Percentiles rank a stretch among this genome's conserved stretches.
phyloP scores from a whole-genome alignment of 2,113 vertebrate species.

The Lanius collurio region DNA sequence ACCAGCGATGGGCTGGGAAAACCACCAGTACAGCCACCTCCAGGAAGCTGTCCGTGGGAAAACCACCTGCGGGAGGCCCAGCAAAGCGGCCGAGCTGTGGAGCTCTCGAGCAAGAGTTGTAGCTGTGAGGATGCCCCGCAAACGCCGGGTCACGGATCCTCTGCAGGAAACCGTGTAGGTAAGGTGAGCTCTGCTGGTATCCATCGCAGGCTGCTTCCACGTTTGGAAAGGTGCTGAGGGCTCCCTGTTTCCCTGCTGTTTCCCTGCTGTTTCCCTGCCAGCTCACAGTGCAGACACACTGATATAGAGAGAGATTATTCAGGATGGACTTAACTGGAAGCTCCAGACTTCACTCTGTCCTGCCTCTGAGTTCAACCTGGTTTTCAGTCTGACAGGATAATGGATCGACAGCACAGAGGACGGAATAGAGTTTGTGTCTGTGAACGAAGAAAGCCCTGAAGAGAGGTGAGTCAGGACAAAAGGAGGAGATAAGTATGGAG shows the following conservation, averaged over 20 bases:
- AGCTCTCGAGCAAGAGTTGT: not conserved
- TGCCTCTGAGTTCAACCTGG: not conserved
- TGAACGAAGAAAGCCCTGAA: not conserved
- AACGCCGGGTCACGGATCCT: fast-evolving
- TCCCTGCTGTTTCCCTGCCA: not conserved
- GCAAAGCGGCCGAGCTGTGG: not conserved
- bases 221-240: not conserved
- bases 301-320: not conserved
- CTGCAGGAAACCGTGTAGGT: fast-evolving
- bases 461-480: not conserved
- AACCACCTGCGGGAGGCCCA: not conserved
- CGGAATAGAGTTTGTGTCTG: not conserved
- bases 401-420: not conserved
- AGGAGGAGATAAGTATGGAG: not conserved
- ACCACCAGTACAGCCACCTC: not conserved
- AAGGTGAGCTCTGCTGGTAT: fast-evolving
- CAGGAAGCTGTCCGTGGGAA: not conserved
- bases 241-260: too few species aligned
- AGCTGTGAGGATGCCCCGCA: not conserved
- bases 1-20: not conserved
- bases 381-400: not conserved
- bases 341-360: not conserved
- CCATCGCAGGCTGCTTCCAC: not conserved
- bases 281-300: not conserved
- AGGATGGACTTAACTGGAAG: fast-evolving